A percentile compares a stretch with the other conserved stretches of the same genome.
These are phyloP conservation scores for Erebia aethiops DNA, from an alignment of 2,888 invertebrate genomes.

Conservation along the genomic window DNA sequence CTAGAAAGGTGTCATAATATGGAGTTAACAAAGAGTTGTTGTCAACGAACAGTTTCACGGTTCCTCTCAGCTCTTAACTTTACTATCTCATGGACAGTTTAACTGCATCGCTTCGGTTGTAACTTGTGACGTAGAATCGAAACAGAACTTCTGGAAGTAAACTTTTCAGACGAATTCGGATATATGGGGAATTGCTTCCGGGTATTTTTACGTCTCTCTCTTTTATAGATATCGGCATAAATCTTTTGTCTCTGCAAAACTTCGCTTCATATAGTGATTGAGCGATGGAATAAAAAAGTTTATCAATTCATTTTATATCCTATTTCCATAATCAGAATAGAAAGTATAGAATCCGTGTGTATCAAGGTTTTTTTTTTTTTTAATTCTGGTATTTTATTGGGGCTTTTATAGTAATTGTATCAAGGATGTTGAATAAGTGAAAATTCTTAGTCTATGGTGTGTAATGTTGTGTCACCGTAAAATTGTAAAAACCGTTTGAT, in stretches of 20 bases:
- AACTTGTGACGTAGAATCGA: slow-evolving; percentile 5
- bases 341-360: no score
- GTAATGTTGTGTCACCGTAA: no score
- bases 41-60: slow-evolving; percentile 5
- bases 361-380: no score
- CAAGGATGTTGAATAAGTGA: no score
- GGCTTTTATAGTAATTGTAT: no score
- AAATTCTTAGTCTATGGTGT: no score
- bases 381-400: no score
- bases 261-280: neutral
- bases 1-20: neutral
- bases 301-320: neutral
- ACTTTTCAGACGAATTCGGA: slow-evolving; percentile 15
- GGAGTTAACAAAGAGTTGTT: neutral
- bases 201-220: neutral
- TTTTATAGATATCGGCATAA: slow-evolving; percentile 2
- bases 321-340: neutral
- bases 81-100: slow-evolving; percentile 4
- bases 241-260: neutral
- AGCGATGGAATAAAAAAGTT: neutral
- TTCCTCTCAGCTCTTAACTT: neutral
- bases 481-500: no score
- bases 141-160: slow-evolving; percentile 13
- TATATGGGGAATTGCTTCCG: slow-evolving; percentile 7
- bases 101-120: slow-evolving; percentile 10